Evolutionary conservation across 2,888 invertebrate species (phyloP), one percentile per base, ranked within the genome.

Genomic region (Mesochorus sp.): DNA sequence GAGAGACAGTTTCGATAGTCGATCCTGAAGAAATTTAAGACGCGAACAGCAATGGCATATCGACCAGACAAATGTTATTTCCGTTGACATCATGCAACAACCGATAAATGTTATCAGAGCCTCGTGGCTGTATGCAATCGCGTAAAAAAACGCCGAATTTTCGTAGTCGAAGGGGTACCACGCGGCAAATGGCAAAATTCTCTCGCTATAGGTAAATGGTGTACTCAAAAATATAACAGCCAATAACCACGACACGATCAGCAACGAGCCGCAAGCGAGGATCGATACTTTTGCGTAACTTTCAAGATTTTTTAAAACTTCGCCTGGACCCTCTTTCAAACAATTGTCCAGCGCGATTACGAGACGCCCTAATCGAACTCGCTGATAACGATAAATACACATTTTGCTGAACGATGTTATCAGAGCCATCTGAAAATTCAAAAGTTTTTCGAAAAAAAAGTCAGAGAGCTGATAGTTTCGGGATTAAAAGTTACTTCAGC

Each of bases 321-420:
- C 67, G 17, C 37, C 28, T 0, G 72, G 73, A 53, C 70, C 77
- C 61, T 78, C 4, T 21, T 51, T 71, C 37, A 78, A 14, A 39
- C 76, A 81, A 26, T 64, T 34, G 5, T 81, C 76, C 21, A 81
- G 26, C 2, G 68, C 72, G 1, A 14, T 6, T 0, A 71, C 61
- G 4, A 80, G 71, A 24, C 59, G 51, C 3, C 53, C 61, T 6
- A 81, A 47, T 12, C 68, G 64, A 4, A 6, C 28, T 17, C 73
- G 71, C 28, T 79, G 49, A n/a, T 44, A 28, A 6, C 79, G 74
- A 53, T 81, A 81, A 10, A 81, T 73, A 21, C 81, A 81, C 71
- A 81, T 76, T 70, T 81, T 81, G 0, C 81, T 77, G 17, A 81
- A 79, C 1, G 81, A 79, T 24, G 76, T 79, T 47, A 79, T 55